These are phyloP conservation scores for Macaca nemestrina DNA, from an alignment of 2,113 vertebrate species.

Conservation along the genomic window DNA sequence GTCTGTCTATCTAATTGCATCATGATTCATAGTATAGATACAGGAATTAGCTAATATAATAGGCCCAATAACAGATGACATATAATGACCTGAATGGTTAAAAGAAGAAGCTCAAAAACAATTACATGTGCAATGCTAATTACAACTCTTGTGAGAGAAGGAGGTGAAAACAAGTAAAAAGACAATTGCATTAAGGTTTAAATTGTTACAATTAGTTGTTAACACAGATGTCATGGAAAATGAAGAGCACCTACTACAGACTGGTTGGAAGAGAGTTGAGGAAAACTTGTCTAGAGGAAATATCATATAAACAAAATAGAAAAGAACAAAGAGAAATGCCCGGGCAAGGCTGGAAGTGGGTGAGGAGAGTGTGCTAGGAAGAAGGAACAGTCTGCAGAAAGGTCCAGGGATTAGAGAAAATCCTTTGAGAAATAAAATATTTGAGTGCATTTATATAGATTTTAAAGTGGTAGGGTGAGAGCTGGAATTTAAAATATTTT, in stretches of 20 bases:
- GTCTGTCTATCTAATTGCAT: background rate
- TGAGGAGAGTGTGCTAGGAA: background rate
- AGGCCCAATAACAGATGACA: background rate
- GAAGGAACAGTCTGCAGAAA: background rate
- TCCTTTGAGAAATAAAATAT: background rate
- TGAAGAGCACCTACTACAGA: background rate
- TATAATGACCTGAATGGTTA: background rate
- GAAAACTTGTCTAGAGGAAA: background rate
- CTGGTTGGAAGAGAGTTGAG: background rate
- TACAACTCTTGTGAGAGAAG: background rate
- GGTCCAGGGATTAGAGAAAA: background rate
- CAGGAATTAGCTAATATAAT: background rate
- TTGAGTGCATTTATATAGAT: background rate
- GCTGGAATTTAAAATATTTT: background rate
- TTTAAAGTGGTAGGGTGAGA: background rate
- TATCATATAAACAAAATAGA: background rate
- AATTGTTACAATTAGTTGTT: background rate
- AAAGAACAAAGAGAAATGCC: background rate
- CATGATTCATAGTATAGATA: background rate
- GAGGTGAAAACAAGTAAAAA: background rate
- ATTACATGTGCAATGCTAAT: background rate
- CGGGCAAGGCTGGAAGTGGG: background rate
- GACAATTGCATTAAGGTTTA: background rate
- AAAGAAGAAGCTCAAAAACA: background rate
- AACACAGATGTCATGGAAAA: background rate